A percentile compares a stretch with the other conserved stretches of the same genome.
Conservation (phyloP, 1,140 invertebrate genomes). For the Anthonomus grandis region DNA sequence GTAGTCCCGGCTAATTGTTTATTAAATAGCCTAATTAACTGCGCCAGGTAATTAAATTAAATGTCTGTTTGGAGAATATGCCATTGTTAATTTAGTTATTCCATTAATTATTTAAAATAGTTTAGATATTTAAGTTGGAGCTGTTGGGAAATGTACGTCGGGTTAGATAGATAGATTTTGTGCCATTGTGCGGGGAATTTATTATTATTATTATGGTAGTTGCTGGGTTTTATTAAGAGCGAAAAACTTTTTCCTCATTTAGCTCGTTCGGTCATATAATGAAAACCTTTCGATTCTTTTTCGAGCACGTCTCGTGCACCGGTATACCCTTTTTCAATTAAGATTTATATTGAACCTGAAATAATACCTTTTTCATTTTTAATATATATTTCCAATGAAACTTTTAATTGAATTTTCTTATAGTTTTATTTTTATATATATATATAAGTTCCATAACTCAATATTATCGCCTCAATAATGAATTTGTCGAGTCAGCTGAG, state of each 20-base stretch:
- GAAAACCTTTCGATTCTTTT: too few relatives aligned
- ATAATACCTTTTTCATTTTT: constrained; percentile 21
- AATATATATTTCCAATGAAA: constrained; percentile 19
- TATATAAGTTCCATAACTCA: constrained; percentile 4
- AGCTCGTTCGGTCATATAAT: too few relatives aligned
- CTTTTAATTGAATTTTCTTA: constrained; percentile 19
- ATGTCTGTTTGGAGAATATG: constrained; percentile 14
- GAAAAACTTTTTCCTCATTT: too few relatives aligned
- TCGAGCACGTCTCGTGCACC: constrained; percentile 1
- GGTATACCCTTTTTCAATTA: constrained; percentile 20
- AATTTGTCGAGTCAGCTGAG: too few relatives aligned
- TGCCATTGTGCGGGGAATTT: too few relatives aligned
- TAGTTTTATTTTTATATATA: constrained; percentile 17
- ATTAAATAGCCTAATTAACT: constrained; percentile 24
- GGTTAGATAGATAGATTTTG: too few relatives aligned
- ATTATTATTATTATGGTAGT: too few relatives aligned
- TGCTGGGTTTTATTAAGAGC: too few relatives aligned
- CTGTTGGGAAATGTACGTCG: too few relatives aligned
- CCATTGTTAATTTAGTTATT: constrained; percentile 18
- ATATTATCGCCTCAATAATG: constrained; percentile 15
- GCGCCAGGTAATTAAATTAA: constrained; percentile 16
- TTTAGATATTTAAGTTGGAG: too few relatives aligned
- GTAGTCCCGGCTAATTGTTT: constrained; percentile 13
- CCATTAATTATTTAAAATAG: too few relatives aligned
- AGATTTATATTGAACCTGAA: constrained; percentile 19